Evolutionary conservation across 2,113 vertebrate genomes (phyloP), one percentile per base, ranked within the genome.

Genomic region (Thomomys bottae): DNA sequence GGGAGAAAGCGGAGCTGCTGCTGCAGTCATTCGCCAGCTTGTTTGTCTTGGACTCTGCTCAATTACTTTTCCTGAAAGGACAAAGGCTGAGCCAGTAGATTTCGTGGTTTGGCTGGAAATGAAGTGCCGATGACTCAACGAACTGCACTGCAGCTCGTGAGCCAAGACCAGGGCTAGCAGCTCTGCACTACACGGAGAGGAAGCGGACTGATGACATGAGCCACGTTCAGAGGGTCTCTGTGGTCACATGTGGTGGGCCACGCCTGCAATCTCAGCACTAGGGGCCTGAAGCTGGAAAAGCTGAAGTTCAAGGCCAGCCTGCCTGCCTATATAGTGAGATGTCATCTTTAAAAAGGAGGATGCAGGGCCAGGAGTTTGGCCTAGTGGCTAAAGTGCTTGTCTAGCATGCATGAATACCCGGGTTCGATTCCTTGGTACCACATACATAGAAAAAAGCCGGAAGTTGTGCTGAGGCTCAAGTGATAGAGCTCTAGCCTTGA

Each of bases 21-120:
- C n/a, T 23, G 5, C 36, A 54, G 30, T 32, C 40, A 14, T 0
- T 17, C 8, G 0, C 30, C 8, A 23, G 64, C 26, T 73, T 30
- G 4, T 89, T 88, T 80, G 26, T 34, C 78, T 81, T 79, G 45
- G 36, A 21, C 32, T 67, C 93, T 92, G 95, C 95, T 95, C 90
- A 88, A 85, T 42, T 86, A 34, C 45, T 93, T 88, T 92, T 96
- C 76, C 42, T 88, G 75, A 87, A 96, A 95, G 83, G 76, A 95
- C 89, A 94, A 96, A 97, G 96, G 94, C 61, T 70, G 91, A 95
- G 95, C 90, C 76, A 93, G 92, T 91, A 88, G 94, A 92, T 92
- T 96, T 95, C 96, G 96, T 95, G 96, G 95, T 93, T 97, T 97
- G 95, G 84, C 92, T 84, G 26, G 77, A 91, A 94, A 97, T 95